A percentile compares a stretch with the other conserved stretches of the same genome.
Conservation (phyloP, 2,888 invertebrate genomes). For the Philopedon plagiatum region DNA sequence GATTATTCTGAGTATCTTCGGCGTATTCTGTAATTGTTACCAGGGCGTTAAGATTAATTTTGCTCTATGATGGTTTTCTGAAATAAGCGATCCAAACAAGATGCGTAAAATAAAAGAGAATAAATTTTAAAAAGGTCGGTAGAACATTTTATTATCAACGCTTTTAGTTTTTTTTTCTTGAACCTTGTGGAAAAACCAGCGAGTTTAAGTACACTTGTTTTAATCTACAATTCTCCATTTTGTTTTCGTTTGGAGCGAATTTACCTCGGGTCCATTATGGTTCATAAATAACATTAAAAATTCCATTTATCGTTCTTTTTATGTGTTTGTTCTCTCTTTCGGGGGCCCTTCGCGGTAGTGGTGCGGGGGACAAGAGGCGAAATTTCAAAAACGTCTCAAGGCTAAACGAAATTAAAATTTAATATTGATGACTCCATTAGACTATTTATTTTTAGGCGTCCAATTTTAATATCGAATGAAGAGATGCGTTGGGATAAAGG, state of each 20-base stretch:
- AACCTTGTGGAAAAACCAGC: too few species aligned
- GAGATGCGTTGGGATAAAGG: not conserved
- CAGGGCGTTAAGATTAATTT: too few species aligned
- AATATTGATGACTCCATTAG: conserved; percentile 24
- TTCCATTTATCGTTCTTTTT: conserved; percentile 10
- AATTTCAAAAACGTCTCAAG: conserved; percentile 4
- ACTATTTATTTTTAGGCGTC: conserved; percentile 10
- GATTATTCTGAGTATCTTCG: too few species aligned
- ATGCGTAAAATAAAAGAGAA: too few species aligned
- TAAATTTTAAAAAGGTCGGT: too few species aligned
- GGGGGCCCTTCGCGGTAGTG: not conserved
- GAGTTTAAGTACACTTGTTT: not conserved
- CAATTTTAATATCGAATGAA: conserved; percentile 8
- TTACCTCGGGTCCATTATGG: not conserved
- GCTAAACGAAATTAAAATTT: conserved; percentile 10
- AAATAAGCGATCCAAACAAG: too few species aligned
- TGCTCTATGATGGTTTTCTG: too few species aligned
- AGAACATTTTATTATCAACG: too few species aligned
- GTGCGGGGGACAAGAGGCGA: not conserved
- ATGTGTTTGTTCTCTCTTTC: not conserved
- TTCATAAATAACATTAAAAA: conserved; percentile 2
- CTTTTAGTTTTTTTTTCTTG: too few species aligned
- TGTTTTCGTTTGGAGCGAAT: not conserved
- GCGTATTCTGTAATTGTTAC: too few species aligned
- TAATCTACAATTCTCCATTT: not conserved